Conservation (phyloP, 2,113 vertebrate species). For the Anhinga anhinga region DNA sequence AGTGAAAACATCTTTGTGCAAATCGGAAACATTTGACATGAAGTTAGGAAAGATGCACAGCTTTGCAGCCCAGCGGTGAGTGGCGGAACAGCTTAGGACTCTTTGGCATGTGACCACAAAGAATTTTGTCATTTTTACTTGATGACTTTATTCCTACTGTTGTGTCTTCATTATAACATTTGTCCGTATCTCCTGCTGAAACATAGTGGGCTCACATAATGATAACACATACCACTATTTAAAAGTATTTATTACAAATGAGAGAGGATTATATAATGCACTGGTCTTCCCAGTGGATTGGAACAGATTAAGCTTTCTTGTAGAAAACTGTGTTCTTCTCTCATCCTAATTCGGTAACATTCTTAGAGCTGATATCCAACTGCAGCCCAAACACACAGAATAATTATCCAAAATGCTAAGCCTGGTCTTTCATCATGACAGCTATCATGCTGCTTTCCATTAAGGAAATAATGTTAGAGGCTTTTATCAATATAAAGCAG, state of each 20-base stretch:
- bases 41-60: background rate
- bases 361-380: constrained; percentile 31
- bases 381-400: constrained; percentile 40
- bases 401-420: background rate
- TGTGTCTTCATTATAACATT: background rate
- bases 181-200: background rate
- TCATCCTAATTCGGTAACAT: constrained; percentile 46
- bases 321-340: constrained; percentile 20
- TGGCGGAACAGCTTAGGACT: background rate
- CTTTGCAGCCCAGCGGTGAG: background rate
- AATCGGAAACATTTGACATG: background rate
- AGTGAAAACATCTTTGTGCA: background rate
- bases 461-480: background rate
- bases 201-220: background rate
- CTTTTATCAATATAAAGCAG: background rate
- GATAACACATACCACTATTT: background rate
- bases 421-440: background rate
- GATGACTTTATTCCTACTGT: background rate
- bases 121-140: background rate
- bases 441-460: background rate
- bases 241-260: background rate
- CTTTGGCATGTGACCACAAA: background rate
- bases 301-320: constrained; percentile 19
- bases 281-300: background rate
- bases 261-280: background rate